These are phyloP conservation scores for Mactra quadrangularis DNA, from an alignment of 1,140 invertebrate species.

Conservation along the genomic window DNA sequence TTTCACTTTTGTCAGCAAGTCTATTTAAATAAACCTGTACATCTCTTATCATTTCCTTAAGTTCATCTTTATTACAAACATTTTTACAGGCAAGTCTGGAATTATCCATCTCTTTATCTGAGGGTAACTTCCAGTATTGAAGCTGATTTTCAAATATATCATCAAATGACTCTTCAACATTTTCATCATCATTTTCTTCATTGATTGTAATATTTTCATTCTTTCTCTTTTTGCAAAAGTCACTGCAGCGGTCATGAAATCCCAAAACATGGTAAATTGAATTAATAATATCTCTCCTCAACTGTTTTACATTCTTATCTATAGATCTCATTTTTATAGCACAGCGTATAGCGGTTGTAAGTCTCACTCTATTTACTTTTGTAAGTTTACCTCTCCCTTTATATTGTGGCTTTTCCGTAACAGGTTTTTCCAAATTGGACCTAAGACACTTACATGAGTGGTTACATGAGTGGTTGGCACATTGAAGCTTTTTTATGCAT, in stretches of 20 bases:
- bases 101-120: neutral
- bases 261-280: conserved; percentile 2
- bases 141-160: neutral
- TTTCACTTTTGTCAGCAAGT: neutral
- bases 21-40: neutral
- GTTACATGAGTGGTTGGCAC: too few relatives aligned
- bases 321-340: conserved; percentile 22
- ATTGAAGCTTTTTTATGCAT: conserved; percentile 68
- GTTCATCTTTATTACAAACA: neutral
- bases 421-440: conserved; percentile 66
- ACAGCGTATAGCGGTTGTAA: too few relatives aligned
- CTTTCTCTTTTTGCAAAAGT: conserved; percentile 5
- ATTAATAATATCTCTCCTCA: neutral
- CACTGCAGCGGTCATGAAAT: neutral
- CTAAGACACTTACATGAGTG: conserved; percentile 80
- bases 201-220: too few relatives aligned
- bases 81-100: neutral
- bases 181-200: neutral
- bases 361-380: neutral
- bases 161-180: neutral
- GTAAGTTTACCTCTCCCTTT: conserved; percentile 8
- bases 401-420: conserved; percentile 60
- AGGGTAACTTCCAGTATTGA: neutral
- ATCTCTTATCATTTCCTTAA: neutral
- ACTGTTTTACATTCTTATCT: neutral